phyloP scores from a whole-genome alignment of 2,113 vertebrate genomes.

The Gallinago paraguaiae region DNA sequence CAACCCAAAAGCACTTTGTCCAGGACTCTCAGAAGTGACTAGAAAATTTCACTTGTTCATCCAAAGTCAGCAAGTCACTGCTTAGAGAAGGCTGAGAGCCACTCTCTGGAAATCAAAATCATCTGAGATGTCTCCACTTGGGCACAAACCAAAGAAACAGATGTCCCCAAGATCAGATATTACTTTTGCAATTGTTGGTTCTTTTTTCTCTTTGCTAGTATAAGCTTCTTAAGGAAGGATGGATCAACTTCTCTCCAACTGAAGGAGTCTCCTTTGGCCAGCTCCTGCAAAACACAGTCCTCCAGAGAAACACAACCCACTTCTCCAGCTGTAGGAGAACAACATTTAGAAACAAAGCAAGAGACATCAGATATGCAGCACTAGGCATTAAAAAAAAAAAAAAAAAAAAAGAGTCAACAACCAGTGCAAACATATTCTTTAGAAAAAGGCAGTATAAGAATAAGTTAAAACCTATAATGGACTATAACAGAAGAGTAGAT shows the following conservation, averaged over 20 bases:
- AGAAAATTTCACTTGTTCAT: not conserved
- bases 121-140: not conserved
- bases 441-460: constrained; percentile 67
- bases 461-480: constrained; percentile 53
- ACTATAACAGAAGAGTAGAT: constrained; percentile 20
- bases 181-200: not conserved
- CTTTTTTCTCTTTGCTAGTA: not conserved
- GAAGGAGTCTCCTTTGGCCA: not conserved
- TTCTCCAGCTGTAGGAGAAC: not conserved
- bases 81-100: not conserved
- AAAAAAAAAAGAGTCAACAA: constrained; percentile 10
- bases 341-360: not conserved
- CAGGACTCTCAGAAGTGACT: not conserved
- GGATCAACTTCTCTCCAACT: not conserved
- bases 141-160: not conserved
- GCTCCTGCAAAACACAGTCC: not conserved
- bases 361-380: not conserved
- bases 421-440: constrained; percentile 67
- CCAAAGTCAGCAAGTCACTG: not conserved
- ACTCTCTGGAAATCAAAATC: not conserved
- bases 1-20: not conserved
- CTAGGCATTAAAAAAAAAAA: not conserved
- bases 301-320: not conserved
- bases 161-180: not conserved
- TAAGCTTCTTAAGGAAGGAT: not conserved